Conservation (phyloP, 2,113 vertebrate genomes). For the Mus pahari region DNA sequence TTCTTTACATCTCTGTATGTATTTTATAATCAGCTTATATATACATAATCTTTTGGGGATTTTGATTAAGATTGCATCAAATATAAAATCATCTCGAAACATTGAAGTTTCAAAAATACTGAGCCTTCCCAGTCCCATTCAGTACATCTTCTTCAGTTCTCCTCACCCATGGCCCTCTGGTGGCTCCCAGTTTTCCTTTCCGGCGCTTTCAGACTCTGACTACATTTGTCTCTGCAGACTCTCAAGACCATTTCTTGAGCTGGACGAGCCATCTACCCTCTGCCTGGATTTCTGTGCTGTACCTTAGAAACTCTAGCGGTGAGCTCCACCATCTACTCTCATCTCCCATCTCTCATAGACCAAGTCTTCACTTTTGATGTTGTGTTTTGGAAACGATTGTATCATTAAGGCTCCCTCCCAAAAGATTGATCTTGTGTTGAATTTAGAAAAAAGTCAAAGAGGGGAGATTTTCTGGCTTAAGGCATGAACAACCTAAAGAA, state of each 20-base stretch:
- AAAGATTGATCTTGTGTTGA: conserved; percentile 41
- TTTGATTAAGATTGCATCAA: conserved; percentile 18
- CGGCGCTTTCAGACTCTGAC: background rate
- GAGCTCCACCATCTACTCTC: background rate
- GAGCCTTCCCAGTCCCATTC: background rate
- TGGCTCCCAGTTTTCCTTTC: background rate
- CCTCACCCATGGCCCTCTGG: background rate
- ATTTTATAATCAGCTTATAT: conserved; percentile 47
- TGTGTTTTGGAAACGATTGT: conserved; percentile 22
- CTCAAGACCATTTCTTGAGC: background rate
- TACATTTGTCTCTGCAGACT: background rate
- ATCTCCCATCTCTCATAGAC: conserved; percentile 1
- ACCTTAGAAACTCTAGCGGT: background rate
- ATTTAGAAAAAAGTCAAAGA: background rate
- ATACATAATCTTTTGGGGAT: background rate
- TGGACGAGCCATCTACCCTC: background rate
- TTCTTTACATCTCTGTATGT: conserved; percentile 40
- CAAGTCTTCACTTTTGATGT: background rate
- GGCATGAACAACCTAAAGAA: background rate
- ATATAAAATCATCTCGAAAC: conserved; percentile 54
- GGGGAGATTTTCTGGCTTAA: background rate
- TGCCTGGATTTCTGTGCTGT: background rate
- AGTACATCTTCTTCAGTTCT: background rate
- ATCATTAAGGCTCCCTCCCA: background rate
- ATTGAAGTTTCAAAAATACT: conserved; percentile 21